phyloP scores from a whole-genome alignment of 2,888 invertebrate genomes.

The Endotricha flammealis region DNA sequence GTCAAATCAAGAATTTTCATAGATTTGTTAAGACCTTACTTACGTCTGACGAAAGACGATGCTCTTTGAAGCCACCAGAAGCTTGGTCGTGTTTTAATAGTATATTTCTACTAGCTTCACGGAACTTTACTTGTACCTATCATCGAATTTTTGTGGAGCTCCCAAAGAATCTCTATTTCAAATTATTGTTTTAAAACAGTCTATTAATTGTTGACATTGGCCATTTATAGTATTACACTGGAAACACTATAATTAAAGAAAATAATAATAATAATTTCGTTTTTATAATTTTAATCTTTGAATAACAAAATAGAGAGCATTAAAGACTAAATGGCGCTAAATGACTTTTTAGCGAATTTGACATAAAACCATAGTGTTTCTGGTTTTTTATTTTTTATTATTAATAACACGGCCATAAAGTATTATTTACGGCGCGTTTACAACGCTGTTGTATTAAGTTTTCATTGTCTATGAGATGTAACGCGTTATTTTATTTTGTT shows the following conservation, averaged over 20 bases:
- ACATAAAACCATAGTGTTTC: neutral
- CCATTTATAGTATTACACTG: conserved; percentile 9
- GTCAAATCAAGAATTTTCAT: too few species aligned
- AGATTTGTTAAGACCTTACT: too few species aligned
- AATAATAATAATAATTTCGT: too few species aligned
- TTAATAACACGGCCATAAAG: conserved; percentile 16
- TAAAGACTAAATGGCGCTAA: too few species aligned
- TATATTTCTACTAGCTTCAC: conserved; percentile 15
- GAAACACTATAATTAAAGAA: too few species aligned
- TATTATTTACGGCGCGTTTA: conserved; percentile 26
- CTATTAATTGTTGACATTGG: conserved; percentile 24
- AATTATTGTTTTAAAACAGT: conserved; percentile 16
- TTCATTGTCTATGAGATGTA: conserved; percentile 53
- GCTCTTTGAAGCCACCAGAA: too few species aligned
- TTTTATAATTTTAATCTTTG: too few species aligned
- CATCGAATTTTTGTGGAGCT: conserved; percentile 7
- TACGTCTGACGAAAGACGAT: too few species aligned
- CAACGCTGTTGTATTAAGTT: conserved; percentile 48
- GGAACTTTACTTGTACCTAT: conserved; percentile 17
- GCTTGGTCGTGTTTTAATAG: too few species aligned
- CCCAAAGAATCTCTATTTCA: conserved; percentile 6
- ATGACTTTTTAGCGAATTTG: neutral
- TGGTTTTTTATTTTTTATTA: conserved; percentile 4
- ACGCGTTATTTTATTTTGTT: conserved; percentile 46
- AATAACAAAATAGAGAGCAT: too few species aligned